Evolutionary conservation across 2,113 vertebrate genomes (phyloP).

Genomic region (Colinus virginianus): DNA sequence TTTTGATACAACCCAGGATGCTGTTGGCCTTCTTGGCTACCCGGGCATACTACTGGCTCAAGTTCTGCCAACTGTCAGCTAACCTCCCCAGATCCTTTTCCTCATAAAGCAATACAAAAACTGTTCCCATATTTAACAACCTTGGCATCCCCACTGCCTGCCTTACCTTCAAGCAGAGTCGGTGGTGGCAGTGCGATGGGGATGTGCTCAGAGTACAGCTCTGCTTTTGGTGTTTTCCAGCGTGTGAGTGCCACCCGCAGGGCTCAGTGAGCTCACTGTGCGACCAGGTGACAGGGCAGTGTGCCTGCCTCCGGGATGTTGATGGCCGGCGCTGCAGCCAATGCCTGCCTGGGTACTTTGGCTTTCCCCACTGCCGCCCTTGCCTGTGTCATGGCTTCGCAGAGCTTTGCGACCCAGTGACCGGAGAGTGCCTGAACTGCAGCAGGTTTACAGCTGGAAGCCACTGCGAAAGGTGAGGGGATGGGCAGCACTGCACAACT

Average conservation of each 20-base stretch:
- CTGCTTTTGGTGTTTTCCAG: conserved; percentile 69
- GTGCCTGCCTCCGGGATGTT: conserved; percentile 78
- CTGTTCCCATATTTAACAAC: fast-evolving
- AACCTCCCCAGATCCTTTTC: too few relatives aligned
- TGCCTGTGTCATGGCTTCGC: conserved; percentile 83
- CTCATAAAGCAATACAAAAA: background rate
- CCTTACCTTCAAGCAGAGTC: background rate
- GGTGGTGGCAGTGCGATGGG: fast-evolving
- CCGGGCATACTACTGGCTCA: too few relatives aligned
- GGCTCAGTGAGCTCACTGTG: conserved; percentile 81
- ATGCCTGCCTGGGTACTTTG: conserved; percentile 81
- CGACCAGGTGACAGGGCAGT: conserved; percentile 86
- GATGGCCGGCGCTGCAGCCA: conserved; percentile 79
- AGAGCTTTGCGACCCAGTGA: conserved; percentile 80
- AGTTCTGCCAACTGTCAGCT: too few relatives aligned
- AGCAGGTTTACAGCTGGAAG: conserved; percentile 75
- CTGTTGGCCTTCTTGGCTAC: too few relatives aligned
- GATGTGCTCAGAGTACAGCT: fast-evolving
- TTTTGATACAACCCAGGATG: too few relatives aligned
- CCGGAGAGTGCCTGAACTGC: conserved; percentile 81
- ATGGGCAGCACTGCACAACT: background rate
- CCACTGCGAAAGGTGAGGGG: conserved; percentile 81
- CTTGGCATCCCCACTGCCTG: background rate
- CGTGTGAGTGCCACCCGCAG: conserved; percentile 82
- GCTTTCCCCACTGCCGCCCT: conserved; percentile 84